Evolutionary conservation across 2,797 vertebrate genomes (phyloP), one percentile per base, ranked within the genome.

Genomic region (Hapalemur alaotrensis): DNA sequence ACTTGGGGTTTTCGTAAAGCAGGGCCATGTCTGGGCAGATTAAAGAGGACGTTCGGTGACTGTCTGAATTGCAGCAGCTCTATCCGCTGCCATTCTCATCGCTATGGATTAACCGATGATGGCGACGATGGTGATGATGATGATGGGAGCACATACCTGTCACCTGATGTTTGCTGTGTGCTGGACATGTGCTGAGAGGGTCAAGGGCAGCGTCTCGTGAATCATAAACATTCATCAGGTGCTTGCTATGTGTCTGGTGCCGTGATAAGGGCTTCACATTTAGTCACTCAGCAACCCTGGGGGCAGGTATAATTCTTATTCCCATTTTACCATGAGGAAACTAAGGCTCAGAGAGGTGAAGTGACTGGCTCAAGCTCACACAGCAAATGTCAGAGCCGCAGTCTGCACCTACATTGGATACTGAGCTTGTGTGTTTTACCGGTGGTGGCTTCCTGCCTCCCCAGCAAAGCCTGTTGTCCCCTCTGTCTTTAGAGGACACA

Each of bases 321-420:
- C 57, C 83, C 41, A 17, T 13, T 78, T 87, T 25, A 93, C 46
- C 20, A 1, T 2, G 50, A 87, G 78, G 87, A 85, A 59, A 23
- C 35, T 59, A 23, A 89, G 15, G n/a, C 46, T 59, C 87, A 63
- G 90, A 95, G 38, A 95, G 61, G n/a, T 38, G n/a, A 72, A 61
- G 54, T 0, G 0, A 46, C n/a, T 22, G 50, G 50, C 7, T 20
- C 43, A 76, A 38, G 50, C 20, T 89, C 85, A 73, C 67, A 69
- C 54, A 92, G 61, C 9, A 3, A 38, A 41, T 6, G 52, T 30
- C 75, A 65, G 63, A 95, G 25, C 57, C 1, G 0, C 2, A 0
- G 11, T 38, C 54, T 43, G 72, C 85, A 35, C 70, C 52, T 46
- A n/a, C 3, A 0, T 0, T 52, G 57, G 38, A 83, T 46, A 6